Evolutionary conservation across 2,888 invertebrate genomes (phyloP), one percentile per base, ranked within the genome.

Genomic region (Dilophus febrilis): DNA sequence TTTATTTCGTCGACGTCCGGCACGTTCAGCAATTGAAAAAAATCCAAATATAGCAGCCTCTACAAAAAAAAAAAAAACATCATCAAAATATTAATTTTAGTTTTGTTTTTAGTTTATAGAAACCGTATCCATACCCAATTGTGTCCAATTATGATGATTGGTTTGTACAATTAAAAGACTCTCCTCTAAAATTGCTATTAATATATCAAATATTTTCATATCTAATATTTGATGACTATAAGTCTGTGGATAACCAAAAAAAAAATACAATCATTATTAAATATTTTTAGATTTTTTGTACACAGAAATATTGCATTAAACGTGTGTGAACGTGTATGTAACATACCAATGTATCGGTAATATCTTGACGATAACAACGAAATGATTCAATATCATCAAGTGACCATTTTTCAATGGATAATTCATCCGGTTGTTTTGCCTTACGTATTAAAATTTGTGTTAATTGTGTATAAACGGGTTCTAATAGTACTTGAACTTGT

Each of bases 181-280:
- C 47, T 70, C 67, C 44, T 68, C 68, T 37, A 84, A 54, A 48
- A 77, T 71, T 6, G 66, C 65, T 41, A 75, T 74, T 46, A 90
- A 68, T 40, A 81, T 70, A 44, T 74, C 66, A 48, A 88, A 64
- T 52, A 87, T 72, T 54, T 74, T 71, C 32, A 77, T 71, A 45
- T 79, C 74, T n/a, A 91, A 64, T 6, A 91, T 75, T 50, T 76
- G 77, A 61, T 79, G 85, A 59, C 88, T 86, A 58, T 90, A 88
- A n/a, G n/a, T n/a, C n/a, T n/a, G n/a, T n/a, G 8, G 16, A 18
- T 40, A 58, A 58, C 17, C 29, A 36, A 38, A 42, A 30, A 13
- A 36, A 43, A n/a, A n/a, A n/a, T n/a, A n/a, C n/a, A n/a, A 10
- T 31, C n/a, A 31, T 13, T 31, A n/a, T n/a, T n/a, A n/a, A n/a